Base-by-base conservation (phyloP, 2,113 vertebrate genomes). In the Pedionomus torquatus region DNA sequence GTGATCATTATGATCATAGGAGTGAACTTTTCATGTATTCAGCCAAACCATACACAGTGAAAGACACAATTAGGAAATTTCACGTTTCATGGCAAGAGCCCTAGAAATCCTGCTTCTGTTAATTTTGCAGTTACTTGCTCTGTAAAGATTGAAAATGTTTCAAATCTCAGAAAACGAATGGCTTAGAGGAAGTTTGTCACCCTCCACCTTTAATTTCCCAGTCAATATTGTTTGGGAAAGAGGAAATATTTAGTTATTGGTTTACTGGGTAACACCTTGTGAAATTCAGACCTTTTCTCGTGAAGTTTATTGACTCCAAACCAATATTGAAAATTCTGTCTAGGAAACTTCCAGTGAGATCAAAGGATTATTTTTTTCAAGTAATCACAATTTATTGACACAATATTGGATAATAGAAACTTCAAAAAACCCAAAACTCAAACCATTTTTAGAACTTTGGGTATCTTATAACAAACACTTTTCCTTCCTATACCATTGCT, bases 1-100 rank as follows among this genome's bases (percentile, higher is more conserved):
- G n/a, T 46, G 76, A 89, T 68, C 31, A 37, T 77, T 83, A 82
- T 33, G 60, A 78, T 95, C 82, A 76, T 7, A 94, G 61, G 7
- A 86, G 63, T 86, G 95, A 95, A 94, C 60, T 90, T 95, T n/a
- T 83, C 25, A 9, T 48, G 75, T 82, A 26, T 43, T 76, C 74
- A 78, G 60, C 51, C 63, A 87, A 93, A 81, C 55, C 54, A 46
- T 37, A 84, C n/a, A 79, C 65, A 92, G 93, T 25, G 48, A 87
- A 95, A 90, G 41, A 76, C 19, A 18, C 35, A 68, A 72, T 81
- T 64, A 21, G 48, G 93, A 76, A 85, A 80, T 83, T 43, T 61
- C n/a, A 23, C 37, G 20, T 55, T 77, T 93, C 41, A 26, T 68
- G 91, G 33, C 58, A 91, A 91, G 20, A 46, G 46, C 12, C 14